Percentiles rank a stretch among this genome's conserved stretches.
Evolutionary conservation across 2,797 vertebrate genomes (phyloP).

Genomic region (Enteromius mattozi): DNA sequence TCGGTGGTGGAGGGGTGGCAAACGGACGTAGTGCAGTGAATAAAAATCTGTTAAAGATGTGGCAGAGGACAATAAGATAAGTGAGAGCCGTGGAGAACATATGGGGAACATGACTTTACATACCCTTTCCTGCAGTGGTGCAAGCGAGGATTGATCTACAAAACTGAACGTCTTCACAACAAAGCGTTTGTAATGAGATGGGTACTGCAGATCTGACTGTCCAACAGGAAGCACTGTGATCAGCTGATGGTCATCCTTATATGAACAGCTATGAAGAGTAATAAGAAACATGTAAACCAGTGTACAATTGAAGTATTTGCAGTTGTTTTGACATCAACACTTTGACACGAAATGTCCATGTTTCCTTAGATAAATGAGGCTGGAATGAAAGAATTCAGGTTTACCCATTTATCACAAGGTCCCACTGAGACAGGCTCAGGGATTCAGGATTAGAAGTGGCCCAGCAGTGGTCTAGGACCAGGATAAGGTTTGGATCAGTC

Average conservation of each 20-base stretch:
- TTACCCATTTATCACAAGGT: conserved; percentile 77
- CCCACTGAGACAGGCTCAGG: conserved; percentile 74
- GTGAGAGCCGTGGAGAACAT: not conserved
- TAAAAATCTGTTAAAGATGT: conserved; percentile 68
- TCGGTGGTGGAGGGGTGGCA: conserved; percentile 67
- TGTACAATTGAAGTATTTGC: not conserved
- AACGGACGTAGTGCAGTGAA: conserved; percentile 74
- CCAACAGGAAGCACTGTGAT: conserved; percentile 69
- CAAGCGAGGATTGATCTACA: conserved; percentile 59
- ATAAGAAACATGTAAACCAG: not conserved
- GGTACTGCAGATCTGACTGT: conserved; percentile 65
- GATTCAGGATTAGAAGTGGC: conserved; percentile 69
- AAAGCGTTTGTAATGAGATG: conserved; percentile 76
- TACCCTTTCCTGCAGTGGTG: conserved; percentile 64
- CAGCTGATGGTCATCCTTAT: conserved; percentile 72
- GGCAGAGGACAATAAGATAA: not conserved
- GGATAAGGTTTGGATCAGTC: conserved; percentile 71
- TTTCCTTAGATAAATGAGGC: too few species aligned
- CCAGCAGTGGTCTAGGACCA: conserved; percentile 80
- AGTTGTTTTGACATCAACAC: not conserved
- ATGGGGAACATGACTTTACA: too few species aligned
- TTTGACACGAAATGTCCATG: not conserved
- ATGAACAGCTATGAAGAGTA: conserved; percentile 70
- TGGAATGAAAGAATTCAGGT: not conserved
- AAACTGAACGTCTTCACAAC: conserved; percentile 75